Evolutionary conservation across 37 sponge, comb jelly and placozoan genomes (phyloP).

Genomic region (Cliona cf. orientalis): DNA sequence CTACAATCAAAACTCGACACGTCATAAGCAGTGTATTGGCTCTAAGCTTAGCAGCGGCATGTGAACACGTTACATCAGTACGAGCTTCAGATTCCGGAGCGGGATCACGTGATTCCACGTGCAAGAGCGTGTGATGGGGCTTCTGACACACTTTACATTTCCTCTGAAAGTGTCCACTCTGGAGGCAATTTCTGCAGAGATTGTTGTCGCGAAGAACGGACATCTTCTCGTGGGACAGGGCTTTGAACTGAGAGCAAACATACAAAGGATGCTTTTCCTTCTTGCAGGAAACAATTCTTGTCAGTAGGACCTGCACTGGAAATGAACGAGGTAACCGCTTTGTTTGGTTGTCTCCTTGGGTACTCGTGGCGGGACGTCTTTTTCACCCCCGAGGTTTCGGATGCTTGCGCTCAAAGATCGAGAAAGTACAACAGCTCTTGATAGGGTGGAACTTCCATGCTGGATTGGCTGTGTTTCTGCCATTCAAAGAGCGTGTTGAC

Average conservation of each 20-base stretch:
- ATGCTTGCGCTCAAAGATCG: constrained; percentile 57
- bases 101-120: constrained; percentile 9
- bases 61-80: constrained; percentile 1
- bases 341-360: constrained; percentile 7
- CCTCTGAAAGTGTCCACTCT: constrained; percentile 39
- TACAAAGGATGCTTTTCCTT: constrained; percentile 51
- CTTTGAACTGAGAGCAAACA: constrained; percentile 38
- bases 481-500: constrained; percentile 45
- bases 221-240: constrained; percentile 45
- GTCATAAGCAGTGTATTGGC: constrained; percentile 50
- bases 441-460: constrained; percentile 30
- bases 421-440: constrained; percentile 43
- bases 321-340: constrained; percentile 15
- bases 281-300: constrained; percentile 29
- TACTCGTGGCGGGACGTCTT: not conserved
- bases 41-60: constrained; percentile 14
- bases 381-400: constrained; percentile 1
- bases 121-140: constrained; percentile 36
- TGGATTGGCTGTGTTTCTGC: constrained; percentile 52
- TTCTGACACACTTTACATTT: constrained; percentile 48
- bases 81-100: not conserved
- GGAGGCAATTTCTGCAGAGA: constrained; percentile 36
- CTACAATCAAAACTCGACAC: constrained; percentile 22
- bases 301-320: not conserved
- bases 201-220: constrained; percentile 24